Conservation (phyloP, 2,888 invertebrate species). For the Amiota communis region DNA sequence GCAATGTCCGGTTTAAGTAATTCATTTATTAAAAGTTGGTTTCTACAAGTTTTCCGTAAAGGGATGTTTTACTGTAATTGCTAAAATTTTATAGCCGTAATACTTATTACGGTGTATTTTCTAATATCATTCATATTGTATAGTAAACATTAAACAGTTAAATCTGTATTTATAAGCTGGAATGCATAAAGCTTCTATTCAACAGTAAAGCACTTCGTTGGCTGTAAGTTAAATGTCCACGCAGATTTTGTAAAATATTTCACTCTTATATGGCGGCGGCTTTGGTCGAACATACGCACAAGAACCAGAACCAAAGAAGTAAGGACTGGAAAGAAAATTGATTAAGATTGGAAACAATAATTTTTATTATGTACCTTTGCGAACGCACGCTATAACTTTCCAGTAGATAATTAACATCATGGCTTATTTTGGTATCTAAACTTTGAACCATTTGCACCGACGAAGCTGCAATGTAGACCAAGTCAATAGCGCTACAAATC, state of each 20-base stretch:
- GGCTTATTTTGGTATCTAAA: slow-evolving; percentile 74
- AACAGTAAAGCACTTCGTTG: slow-evolving; percentile 73
- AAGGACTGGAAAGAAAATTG: slow-evolving; percentile 35
- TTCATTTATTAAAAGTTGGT: no score
- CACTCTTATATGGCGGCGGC: slow-evolving; percentile 72
- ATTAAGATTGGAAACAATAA: no score
- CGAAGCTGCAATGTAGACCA: slow-evolving; percentile 69
- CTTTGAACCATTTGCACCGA: slow-evolving; percentile 79
- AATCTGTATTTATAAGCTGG: no score
- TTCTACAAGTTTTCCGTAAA: no score
- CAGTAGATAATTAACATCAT: slow-evolving; percentile 73
- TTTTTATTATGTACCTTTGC: slow-evolving; percentile 61
- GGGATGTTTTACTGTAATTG: no score
- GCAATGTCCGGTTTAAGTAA: no score
- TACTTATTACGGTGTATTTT: no score
- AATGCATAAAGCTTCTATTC: slow-evolving; percentile 36
- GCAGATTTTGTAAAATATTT: slow-evolving; percentile 63
- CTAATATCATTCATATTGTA: no score
- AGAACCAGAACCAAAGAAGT: slow-evolving; percentile 74
- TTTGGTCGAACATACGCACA: slow-evolving; percentile 73
- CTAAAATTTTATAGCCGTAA: no score
- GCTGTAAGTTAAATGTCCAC: slow-evolving; percentile 73
- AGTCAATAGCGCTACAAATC: slow-evolving; percentile 52
- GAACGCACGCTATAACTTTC: slow-evolving; percentile 72
- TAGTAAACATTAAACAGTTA: no score